These are phyloP conservation scores for Alouatta palliata DNA, from an alignment of 2,113 vertebrate species.

Conservation along the genomic window DNA sequence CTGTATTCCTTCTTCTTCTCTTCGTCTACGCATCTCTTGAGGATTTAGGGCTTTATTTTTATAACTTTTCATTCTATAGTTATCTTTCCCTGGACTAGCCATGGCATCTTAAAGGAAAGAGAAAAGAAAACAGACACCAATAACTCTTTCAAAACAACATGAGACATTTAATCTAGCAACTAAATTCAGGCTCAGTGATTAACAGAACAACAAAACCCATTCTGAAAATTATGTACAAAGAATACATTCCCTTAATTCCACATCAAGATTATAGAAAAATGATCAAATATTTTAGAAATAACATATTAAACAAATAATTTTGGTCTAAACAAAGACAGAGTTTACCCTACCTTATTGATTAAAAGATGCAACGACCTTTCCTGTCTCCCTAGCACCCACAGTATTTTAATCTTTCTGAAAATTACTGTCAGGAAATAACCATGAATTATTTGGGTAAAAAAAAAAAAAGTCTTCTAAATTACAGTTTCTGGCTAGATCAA, in stretches of 20 bases:
- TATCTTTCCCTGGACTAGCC: constrained; percentile 93
- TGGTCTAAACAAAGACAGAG: background rate
- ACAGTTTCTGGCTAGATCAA: constrained; percentile 9
- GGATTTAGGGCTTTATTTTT: constrained; percentile 96
- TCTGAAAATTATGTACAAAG: constrained; percentile 18
- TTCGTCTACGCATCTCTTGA: constrained; percentile 94
- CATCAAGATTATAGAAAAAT: constrained; percentile 25
- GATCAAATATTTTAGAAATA: constrained; percentile 11
- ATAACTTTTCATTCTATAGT: constrained; percentile 94
- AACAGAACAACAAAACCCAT: background rate
- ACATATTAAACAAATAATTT: background rate
- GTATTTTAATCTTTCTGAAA: constrained; percentile 29
- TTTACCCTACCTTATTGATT: constrained; percentile 26
- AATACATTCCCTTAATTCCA: background rate
- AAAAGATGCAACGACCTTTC: background rate
- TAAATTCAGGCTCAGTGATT: background rate
- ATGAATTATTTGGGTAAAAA: background rate
- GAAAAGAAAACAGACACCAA: constrained; percentile 49
- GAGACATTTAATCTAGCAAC: background rate
- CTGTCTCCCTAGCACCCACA: background rate
- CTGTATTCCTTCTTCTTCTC: constrained; percentile 96
- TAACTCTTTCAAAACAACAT: constrained; percentile 17
- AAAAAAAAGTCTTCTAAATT: background rate
- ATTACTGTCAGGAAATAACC: constrained; percentile 18
- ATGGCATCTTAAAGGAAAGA: constrained; percentile 85